Evolutionary conservation across 2,888 invertebrate species (phyloP).

Genomic region (Odontomyia ornata): DNA sequence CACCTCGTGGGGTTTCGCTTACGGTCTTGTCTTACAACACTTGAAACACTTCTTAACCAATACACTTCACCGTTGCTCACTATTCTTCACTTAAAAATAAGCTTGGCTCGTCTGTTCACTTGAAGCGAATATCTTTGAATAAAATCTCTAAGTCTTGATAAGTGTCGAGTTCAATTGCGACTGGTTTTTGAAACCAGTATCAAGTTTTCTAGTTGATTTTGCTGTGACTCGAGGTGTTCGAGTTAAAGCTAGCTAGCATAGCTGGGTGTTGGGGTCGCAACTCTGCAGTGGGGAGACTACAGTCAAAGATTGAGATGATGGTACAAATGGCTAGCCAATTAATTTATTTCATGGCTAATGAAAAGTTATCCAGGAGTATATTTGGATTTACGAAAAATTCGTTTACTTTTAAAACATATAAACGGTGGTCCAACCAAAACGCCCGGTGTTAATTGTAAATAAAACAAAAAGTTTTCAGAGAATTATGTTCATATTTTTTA

Average conservation of each 20-base stretch:
- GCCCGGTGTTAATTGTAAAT: no score
- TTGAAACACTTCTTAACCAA: neutral
- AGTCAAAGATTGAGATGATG: neutral
- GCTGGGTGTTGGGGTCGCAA: neutral
- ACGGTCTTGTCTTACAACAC: neutral
- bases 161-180: constrained; percentile 16
- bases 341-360: no score
- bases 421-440: no score
- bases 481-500: no score
- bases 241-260: neutral
- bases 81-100: neutral
- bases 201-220: neutral
- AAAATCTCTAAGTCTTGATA: neutral
- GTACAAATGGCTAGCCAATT: neutral
- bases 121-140: no score
- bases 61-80: constrained; percentile 26
- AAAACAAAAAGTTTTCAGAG: no score
- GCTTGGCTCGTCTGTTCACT: neutral
- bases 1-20: constrained; percentile 2
- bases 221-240: neutral
- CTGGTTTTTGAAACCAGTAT: constrained; percentile 40
- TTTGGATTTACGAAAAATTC: no score
- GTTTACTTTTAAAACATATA: no score
- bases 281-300: constrained; percentile 6
- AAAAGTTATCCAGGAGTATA: no score